Percentiles rank a stretch among this genome's conserved stretches.
phyloP scores from a whole-genome alignment of 2,113 vertebrate species.

The Stigmatopora nigra region DNA sequence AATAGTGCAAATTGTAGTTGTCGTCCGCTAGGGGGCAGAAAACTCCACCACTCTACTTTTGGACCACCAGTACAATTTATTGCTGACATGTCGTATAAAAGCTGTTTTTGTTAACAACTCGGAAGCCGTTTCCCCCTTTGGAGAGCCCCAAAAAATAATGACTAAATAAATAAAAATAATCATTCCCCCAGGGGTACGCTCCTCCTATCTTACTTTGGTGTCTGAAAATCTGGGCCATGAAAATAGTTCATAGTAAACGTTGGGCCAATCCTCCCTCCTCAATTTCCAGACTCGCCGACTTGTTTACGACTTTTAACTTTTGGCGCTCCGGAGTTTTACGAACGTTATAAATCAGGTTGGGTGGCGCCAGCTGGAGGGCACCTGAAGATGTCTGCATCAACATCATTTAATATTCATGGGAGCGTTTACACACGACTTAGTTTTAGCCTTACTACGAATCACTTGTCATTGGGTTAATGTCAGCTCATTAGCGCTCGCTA shows the following conservation, averaged over 20 bases:
- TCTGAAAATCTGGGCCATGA: slow-evolving; percentile 35
- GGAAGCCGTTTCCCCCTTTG: neutral
- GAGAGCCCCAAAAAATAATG: neutral
- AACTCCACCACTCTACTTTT: slow-evolving; percentile 3
- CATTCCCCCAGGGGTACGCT: neutral
- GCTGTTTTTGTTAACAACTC: neutral
- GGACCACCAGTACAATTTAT: neutral
- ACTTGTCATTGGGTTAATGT: too few relatives aligned
- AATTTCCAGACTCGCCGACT: slow-evolving; percentile 9
- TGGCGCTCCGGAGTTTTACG: slow-evolving; percentile 16
- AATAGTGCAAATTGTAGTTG: too few relatives aligned
- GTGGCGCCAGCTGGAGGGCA: neutral
- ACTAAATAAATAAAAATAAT: neutral
- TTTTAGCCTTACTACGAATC: neutral
- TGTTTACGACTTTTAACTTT: slow-evolving; percentile 35
- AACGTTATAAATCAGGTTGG: slow-evolving; percentile 26
- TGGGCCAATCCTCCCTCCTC: slow-evolving; percentile 15
- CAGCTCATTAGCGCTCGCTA: too few relatives aligned
- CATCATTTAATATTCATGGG: neutral
- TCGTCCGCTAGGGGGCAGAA: slow-evolving; percentile 47
- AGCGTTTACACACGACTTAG: neutral
- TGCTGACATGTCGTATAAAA: neutral
- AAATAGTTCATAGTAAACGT: slow-evolving; percentile 29
- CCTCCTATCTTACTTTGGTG: neutral
- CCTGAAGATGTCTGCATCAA: neutral